Conservation (phyloP, 2,888 invertebrate genomes). For the Stenodera caucasica region DNA sequence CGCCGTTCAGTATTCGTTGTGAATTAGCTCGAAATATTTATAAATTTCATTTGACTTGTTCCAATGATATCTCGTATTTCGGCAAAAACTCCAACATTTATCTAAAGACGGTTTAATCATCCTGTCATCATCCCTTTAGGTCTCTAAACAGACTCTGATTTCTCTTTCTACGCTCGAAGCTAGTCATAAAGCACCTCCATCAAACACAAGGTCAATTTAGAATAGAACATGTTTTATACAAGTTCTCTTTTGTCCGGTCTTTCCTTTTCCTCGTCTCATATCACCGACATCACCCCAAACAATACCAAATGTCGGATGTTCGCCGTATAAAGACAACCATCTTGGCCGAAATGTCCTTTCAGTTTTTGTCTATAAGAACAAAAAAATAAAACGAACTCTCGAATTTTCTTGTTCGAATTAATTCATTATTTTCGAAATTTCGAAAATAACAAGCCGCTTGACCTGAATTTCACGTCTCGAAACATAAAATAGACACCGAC, state of each 20-base stretch:
- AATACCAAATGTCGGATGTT: constrained; percentile 18
- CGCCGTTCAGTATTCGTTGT: too few species aligned
- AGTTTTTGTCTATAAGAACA: neutral
- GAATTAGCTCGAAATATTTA: too few species aligned
- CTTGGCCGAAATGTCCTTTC: too few species aligned
- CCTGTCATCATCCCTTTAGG: neutral
- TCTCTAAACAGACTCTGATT: neutral
- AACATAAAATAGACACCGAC: neutral
- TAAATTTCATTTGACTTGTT: too few species aligned
- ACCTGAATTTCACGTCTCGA: neutral
- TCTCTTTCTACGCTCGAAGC: neutral
- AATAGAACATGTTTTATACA: constrained; percentile 23
- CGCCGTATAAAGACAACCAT: constrained; percentile 18
- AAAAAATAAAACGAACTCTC: too few species aligned
- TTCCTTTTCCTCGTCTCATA: constrained; percentile 17
- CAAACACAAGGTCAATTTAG: neutral
- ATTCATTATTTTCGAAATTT: neutral
- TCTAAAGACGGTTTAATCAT: neutral
- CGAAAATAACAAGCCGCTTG: constrained; percentile 2
- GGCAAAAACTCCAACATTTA: neutral
- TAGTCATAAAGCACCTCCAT: neutral
- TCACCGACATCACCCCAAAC: constrained; percentile 14
- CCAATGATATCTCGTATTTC: too few species aligned
- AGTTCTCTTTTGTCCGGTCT: constrained; percentile 20
- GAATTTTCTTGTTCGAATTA: neutral